Evolutionary conservation across 2,113 vertebrate species (phyloP).

Genomic region (Ahaetulla prasina): DNA sequence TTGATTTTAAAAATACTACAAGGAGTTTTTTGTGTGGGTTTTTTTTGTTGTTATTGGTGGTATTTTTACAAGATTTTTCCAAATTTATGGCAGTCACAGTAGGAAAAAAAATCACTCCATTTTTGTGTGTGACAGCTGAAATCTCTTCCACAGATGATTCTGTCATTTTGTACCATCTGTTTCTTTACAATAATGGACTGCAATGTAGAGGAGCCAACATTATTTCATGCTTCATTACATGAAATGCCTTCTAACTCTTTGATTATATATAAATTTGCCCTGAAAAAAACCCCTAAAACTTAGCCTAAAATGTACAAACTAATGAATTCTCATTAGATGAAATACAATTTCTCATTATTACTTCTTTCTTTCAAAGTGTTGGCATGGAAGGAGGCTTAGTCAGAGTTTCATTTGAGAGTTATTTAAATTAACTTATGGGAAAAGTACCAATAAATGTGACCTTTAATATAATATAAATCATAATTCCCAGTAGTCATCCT

Average conservation of each 20-base stretch:
- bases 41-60: not conserved
- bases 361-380: not conserved
- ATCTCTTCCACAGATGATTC: conserved; percentile 18
- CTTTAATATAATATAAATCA: not conserved
- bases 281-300: conserved; percentile 28
- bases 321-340: conserved; percentile 39
- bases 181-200: conserved; percentile 39
- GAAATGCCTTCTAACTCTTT: conserved; percentile 42
- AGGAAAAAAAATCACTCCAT: conserved; percentile 6
- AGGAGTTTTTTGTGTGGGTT: too few relatives aligned
- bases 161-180: conserved; percentile 24
- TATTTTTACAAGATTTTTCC: conserved; percentile 3
- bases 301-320: conserved; percentile 27
- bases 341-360: conserved; percentile 32
- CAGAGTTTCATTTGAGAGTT: not conserved
- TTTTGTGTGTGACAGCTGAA: conserved; percentile 17
- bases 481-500: not conserved
- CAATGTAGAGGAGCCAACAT: conserved; percentile 15
- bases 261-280: conserved; percentile 40
- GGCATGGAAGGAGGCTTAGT: not conserved
- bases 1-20: not conserved
- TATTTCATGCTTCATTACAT: conserved; percentile 47
- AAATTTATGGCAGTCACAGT: conserved; percentile 23
- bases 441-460: not conserved
- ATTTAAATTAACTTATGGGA: conserved; percentile 2